Conservation (phyloP, 1,140 invertebrate species). For the Cepaea nemoralis region DNA sequence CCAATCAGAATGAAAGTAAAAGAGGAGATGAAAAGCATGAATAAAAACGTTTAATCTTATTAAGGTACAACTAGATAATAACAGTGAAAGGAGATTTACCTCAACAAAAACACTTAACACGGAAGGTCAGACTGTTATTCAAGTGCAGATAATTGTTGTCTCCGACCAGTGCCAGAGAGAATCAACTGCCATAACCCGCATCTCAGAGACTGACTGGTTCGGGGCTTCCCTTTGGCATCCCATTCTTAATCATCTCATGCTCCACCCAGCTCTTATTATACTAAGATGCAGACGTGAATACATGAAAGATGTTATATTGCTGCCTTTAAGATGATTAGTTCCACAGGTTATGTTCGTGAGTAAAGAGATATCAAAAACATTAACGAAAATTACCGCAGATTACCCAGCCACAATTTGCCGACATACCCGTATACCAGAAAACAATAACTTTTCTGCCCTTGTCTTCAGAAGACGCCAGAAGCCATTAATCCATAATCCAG, state of each 20-base stretch:
- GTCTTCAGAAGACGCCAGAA: too few species aligned
- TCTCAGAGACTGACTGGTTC: background rate
- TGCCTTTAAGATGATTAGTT: background rate
- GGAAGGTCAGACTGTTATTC: background rate
- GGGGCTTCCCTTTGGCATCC: background rate
- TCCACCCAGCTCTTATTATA: too few species aligned
- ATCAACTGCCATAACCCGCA: slow-evolving; percentile 2
- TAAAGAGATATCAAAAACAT: background rate
- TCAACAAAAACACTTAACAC: background rate
- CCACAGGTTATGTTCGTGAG: background rate
- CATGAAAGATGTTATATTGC: background rate
- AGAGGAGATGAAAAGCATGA: background rate
- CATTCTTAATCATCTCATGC: too few species aligned
- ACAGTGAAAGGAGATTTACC: background rate
- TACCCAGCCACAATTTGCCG: background rate
- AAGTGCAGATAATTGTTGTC: slow-evolving; percentile 8
- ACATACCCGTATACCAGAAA: background rate
- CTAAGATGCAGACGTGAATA: too few species aligned
- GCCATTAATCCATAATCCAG: too few species aligned
- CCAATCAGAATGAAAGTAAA: background rate
- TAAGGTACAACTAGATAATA: background rate
- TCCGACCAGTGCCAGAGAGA: background rate
- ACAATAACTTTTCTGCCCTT: background rate
- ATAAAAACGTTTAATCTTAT: background rate
- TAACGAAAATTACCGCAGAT: background rate